Base-by-base conservation (phyloP, 2,113 vertebrate genomes). In the Engystomops pustulosus region DNA sequence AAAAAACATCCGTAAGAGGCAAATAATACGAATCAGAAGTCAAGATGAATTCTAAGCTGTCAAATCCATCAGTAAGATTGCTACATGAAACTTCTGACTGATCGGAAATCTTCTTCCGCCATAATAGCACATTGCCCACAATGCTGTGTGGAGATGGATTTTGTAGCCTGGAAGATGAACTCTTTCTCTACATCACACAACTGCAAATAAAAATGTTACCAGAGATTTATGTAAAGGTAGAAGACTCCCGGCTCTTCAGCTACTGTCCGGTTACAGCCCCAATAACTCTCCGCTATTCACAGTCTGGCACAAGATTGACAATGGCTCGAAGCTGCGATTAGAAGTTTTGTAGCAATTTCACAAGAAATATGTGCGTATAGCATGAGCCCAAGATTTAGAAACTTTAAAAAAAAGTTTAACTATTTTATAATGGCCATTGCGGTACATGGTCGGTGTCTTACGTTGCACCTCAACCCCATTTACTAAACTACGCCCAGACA, bases 21-120 rank as follows among this genome's bases (percentile, higher is more conserved):
- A 78, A 78, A 53, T 78, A 78, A 78, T 78, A 78, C 15, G 75
- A 78, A 78, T 78, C 51, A 58, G 75, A 58, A 78, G 75, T 78
- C 51, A 41, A 78, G 51, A 36, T 60, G 53, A 60, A 60, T 78
- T 60, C 75, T 49, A 36, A 78, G 75, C 75, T 78, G 75, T 60
- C 75, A 78, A 55, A 78, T 38, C 32, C 53, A n/a, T 78, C 20
- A 60, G 32, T 23, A 58, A 58, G 75, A 78, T 60, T 78, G 75
- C 51, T 58, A 17, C 41, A 60, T 58, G 51, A 58, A 58, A 77
- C 49, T 77, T 77, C 20, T 15, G 51, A 58, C 12, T 41, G 75
- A 60, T 78, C 27, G 51, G 34, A 78, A 60, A 41, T 78, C 55
- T 38, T 49, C 51, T 41, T 41, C 75, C 34, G 17, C 20, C 23